Percentiles rank a stretch among this genome's conserved stretches.
These are phyloP conservation scores for Mesaphorura yosii DNA, from an alignment of 1,140 invertebrate genomes.

Conservation along the genomic window DNA sequence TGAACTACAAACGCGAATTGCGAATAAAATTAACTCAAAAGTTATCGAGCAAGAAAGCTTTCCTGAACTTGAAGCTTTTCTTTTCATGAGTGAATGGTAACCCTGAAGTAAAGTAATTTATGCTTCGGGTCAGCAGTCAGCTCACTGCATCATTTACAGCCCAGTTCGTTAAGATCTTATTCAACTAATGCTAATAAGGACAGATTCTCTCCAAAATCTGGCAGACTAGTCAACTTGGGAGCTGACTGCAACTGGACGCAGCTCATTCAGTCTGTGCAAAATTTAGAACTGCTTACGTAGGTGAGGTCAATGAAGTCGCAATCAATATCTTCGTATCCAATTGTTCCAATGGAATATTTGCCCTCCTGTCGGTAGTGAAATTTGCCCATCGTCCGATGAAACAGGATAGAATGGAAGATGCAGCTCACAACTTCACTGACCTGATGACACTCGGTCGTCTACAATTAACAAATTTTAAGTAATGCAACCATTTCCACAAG, in stretches of 20 bases:
- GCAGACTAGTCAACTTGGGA: no score
- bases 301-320: slow-evolving; percentile 96
- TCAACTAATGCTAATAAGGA: no score
- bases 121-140: no score
- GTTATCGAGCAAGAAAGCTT: no score
- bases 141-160: no score
- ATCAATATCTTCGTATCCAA: slow-evolving; percentile 89
- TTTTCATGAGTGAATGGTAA: no score
- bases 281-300: slow-evolving; percentile 52
- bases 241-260: background rate
- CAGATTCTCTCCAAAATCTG: no score
- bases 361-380: slow-evolving; percentile 87
- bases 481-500: background rate
- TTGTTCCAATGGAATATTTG: slow-evolving; percentile 85
- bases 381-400: slow-evolving; percentile 88
- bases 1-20: no score
- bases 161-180: no score
- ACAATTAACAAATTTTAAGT: slow-evolving; percentile 12
- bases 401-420: slow-evolving; percentile 89
- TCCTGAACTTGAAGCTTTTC: no score
- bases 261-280: background rate
- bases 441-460: slow-evolving; percentile 78
- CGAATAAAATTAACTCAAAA: no score
- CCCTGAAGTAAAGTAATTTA: no score
- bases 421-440: slow-evolving; percentile 87